These are phyloP conservation scores for Epinephelus cyanopodus DNA, from an alignment of 2,113 vertebrate species.

Conservation along the genomic window DNA sequence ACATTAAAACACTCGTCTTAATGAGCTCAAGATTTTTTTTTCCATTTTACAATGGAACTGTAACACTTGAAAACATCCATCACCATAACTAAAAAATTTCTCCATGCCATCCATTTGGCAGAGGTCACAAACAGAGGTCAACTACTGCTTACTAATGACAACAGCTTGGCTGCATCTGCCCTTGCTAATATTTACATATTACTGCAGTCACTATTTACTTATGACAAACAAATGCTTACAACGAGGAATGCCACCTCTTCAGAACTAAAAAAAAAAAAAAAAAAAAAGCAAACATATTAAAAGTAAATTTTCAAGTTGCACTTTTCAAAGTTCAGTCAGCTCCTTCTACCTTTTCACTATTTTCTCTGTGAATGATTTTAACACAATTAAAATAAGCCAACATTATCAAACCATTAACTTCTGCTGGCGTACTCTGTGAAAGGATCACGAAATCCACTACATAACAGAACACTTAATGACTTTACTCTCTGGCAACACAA, in stretches of 20 bases:
- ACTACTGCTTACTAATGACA: slow-evolving; percentile 22
- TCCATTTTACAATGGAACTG: slow-evolving; percentile 4
- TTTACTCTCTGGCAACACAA: not conserved
- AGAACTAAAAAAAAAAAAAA: slow-evolving; percentile 17
- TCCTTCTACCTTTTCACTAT: slow-evolving; percentile 2
- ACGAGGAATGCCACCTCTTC: not conserved
- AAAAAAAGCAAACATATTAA: slow-evolving; percentile 9
- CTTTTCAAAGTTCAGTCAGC: not conserved
- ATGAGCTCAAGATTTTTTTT: slow-evolving; percentile 19
- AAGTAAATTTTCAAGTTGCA: not conserved
- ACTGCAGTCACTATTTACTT: not conserved
- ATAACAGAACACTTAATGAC: not conserved
- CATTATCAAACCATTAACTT: slow-evolving; percentile 16
- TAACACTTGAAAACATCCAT: slow-evolving; percentile 47
- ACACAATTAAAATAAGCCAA: not conserved
- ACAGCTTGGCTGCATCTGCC: not conserved
- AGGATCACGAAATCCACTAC: slow-evolving; percentile 2
- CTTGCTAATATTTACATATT: slow-evolving; percentile 9
- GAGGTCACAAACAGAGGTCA: slow-evolving; percentile 28
- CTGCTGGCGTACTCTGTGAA: not conserved
- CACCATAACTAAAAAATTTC: slow-evolving; percentile 21
- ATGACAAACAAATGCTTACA: not conserved
- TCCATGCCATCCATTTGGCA: slow-evolving; percentile 2
- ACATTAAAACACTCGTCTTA: slow-evolving; percentile 17
- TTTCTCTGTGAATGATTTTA: not conserved